Base-by-base conservation (phyloP, 2,888 invertebrate species). In the Luffia ferchaultella region DNA sequence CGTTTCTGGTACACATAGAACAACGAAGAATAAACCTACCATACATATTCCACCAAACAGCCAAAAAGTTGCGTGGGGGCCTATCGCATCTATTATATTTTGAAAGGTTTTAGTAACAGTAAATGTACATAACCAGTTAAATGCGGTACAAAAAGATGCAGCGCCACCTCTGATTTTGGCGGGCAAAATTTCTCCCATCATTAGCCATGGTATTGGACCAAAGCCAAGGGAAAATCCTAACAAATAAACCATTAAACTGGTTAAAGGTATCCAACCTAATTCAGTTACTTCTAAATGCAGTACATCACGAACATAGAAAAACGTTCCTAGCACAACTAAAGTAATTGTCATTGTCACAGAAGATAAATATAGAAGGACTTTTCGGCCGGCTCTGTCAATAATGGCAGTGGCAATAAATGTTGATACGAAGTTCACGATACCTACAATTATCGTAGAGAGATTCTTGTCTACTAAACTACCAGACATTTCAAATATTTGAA, bases 151-250 rank as follows among this genome's bases (percentile, higher is more conserved):
- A 44, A 97, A 86, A 1, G 96, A 95, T 18, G 96, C 96, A 0
- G 97, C 96, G 0, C 93, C 88, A 0, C 97, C 96, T 61, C 96
- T 88, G 56, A 96, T 93, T 76, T 91, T 93, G 0, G 91, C 90
- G 43, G 97, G 94, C 64, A 97, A 78, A 61, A 96, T 93, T 80
- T 96, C 96, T 44, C 95, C 95, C 93, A 96, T 93, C 95, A 95
- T 95, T 42, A 95, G 74, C 95, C 90, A 92, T 1, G 93, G 93
- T 59, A 93, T 91, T 0, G 93, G 93, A 0, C 93, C 93, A 61
- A 92, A 93, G 16, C 92, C 96, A 40, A 95, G 76, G 0, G 95
- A 94, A 74, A 96, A 96, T 0, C 93, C 94, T 54, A 95, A 76
- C 19, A 96, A 92, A 75, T 93, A 96, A 50, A 94, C 68, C 63